Conservation (phyloP, 2,888 invertebrate genomes). For the Zeuzera pyrina region DNA sequence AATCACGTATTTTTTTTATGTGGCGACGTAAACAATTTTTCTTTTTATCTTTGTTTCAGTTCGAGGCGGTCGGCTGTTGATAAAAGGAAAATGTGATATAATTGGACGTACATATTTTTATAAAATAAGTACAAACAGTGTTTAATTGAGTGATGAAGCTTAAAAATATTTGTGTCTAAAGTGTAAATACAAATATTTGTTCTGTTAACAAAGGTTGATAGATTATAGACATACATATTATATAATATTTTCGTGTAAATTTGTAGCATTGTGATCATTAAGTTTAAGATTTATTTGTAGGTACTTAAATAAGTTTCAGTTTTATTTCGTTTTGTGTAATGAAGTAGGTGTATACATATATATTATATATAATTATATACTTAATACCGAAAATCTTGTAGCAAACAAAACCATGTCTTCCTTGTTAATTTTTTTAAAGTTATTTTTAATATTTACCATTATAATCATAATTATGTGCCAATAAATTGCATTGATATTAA, state of each 20-base stretch:
- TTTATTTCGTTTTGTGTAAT: constrained; percentile 13
- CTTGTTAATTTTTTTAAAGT: constrained; percentile 40
- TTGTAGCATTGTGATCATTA: constrained; percentile 35
- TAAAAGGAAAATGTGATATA: constrained; percentile 61
- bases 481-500: too few relatives aligned
- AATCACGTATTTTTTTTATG: too few relatives aligned
- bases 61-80: constrained; percentile 59
- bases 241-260: constrained; percentile 53
- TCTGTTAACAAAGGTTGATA: constrained; percentile 23
- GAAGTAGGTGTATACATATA: constrained; percentile 5
- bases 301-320: constrained; percentile 6
- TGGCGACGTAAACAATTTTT: too few relatives aligned
- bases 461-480: constrained; percentile 1
- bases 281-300: constrained; percentile 9
- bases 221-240: constrained; percentile 27
- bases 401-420: constrained; percentile 61
- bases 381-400: too few relatives aligned
- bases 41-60: constrained; percentile 43
- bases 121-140: constrained; percentile 66
- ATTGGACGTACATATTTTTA: constrained; percentile 68
- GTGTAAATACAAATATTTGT: constrained; percentile 49
- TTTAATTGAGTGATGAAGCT: constrained; percentile 35
- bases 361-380: too few relatives aligned
- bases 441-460: constrained; percentile 12
- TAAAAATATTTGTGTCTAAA: constrained; percentile 37